Evolutionary conservation across 53 echinoderm and acorn worm genomes (phyloP).

Genomic region (Henricia sp.): DNA sequence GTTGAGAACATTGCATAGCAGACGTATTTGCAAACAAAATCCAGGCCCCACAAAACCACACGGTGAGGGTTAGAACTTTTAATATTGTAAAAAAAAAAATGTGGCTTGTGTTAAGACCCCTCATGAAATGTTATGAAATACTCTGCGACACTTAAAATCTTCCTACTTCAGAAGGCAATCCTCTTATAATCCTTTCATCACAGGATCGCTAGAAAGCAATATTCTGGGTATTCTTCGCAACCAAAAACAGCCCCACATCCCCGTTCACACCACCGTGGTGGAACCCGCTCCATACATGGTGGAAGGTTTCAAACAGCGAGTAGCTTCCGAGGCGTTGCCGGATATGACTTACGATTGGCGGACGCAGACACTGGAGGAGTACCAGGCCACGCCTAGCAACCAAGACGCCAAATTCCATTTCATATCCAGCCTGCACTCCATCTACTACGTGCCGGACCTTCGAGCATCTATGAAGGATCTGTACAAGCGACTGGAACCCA

Average conservation of each 20-base stretch:
- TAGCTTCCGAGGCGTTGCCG: background rate
- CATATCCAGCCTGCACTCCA: constrained; percentile 32
- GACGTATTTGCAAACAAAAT: constrained; percentile 6
- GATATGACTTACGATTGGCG: constrained; percentile 18
- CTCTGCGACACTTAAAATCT: too few relatives aligned
- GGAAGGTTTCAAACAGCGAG: constrained; percentile 2
- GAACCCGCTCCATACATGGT: constrained; percentile 31
- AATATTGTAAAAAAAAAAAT: too few relatives aligned
- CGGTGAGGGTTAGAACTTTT: too few relatives aligned
- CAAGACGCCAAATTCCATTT: constrained; percentile 32
- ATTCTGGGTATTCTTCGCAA: background rate
- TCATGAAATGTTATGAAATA: too few relatives aligned
- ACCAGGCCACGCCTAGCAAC: constrained; percentile 18
- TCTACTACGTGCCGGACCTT: constrained; percentile 31
- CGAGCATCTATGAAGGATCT: constrained; percentile 26
- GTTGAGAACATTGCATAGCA: background rate
- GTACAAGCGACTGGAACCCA: constrained; percentile 28
- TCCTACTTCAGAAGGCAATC: too few relatives aligned
- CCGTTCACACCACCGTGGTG: constrained; percentile 10
- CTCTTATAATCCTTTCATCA: too few relatives aligned
- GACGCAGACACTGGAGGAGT: constrained; percentile 10
- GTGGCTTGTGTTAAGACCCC: too few relatives aligned
- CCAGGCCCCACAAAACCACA: too few relatives aligned
- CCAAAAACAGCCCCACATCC: background rate
- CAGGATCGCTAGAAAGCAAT: too few relatives aligned